Evolutionary conservation across 2,797 vertebrate species (phyloP), one percentile per base, ranked within the genome.

Genomic region (Merluccius polli): DNA sequence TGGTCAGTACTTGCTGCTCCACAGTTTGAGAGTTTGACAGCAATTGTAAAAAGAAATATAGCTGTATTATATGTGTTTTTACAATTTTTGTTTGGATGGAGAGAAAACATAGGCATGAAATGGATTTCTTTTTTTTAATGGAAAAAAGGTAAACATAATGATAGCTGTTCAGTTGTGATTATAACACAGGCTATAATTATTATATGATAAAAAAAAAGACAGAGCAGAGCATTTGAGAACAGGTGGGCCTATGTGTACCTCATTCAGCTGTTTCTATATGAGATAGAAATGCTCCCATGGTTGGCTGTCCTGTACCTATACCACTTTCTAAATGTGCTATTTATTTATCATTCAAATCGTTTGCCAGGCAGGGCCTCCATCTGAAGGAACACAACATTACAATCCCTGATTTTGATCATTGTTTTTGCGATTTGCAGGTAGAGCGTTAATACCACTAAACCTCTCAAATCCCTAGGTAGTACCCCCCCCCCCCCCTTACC

Each of bases 51-150:
- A 27, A 65, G 10, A 65, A 27, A 59, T 65, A 24, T 24, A 11
- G 52, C n/a, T 11, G 24, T 65, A 27, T 65, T 65, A 9, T 27
- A 65, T 27, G 59, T 65, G 59, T 27, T 65, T 59, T 24, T 15
- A 63, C 52, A 10, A 24, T 24, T 63, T 63, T 4, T 21, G 18
- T 78, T 81, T 81, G 83, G 63, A 79, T 77, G 73, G 76, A n/a
- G 82, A 73, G 3, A 85, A 75, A 15, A 73, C 79, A 69, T 33
- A 73, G 10, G 48, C 36, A 77, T 74, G 73, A 4, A 52, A 70
- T 35, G 69, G 13, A 67, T 31, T 30, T 7, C 18, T 73, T 71
- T 71, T n/a, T 41, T 63, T 74, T 68, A 13, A 41, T 69, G 38
- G 27, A 32, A 24, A 30, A 31, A 35, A 12, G 18, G 31, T n/a